Conservation (phyloP, 2,113 vertebrate species). For the Verasper variegatus region DNA sequence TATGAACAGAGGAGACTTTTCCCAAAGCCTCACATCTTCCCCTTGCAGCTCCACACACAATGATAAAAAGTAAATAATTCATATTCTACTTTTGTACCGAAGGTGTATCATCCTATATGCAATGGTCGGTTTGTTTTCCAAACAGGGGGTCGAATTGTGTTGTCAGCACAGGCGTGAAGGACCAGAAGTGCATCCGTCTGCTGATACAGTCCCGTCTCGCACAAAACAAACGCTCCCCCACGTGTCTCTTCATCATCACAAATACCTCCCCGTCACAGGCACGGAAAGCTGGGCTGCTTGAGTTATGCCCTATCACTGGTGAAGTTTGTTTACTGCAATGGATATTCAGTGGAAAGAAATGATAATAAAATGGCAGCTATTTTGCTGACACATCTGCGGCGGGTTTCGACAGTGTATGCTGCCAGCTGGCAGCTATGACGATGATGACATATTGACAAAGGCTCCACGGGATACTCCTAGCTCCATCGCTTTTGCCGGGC, state of each 20-base stretch:
- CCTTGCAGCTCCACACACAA: constrained; percentile 35
- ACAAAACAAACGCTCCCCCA: constrained; percentile 57
- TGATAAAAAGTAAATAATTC: constrained; percentile 66
- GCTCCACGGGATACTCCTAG: constrained; percentile 61
- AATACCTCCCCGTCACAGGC: constrained; percentile 47
- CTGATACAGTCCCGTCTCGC: constrained; percentile 25
- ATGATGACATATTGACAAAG: constrained; percentile 81
- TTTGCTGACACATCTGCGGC: constrained; percentile 75
- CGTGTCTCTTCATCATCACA: constrained; percentile 62
- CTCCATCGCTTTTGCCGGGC: constrained; percentile 58
- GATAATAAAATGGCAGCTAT: constrained; percentile 54
- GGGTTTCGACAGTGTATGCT: constrained; percentile 31
- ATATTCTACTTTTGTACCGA: constrained; percentile 54
- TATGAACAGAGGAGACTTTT: constrained; percentile 5
- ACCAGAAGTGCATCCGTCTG: constrained; percentile 58
- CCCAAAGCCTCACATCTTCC: constrained; percentile 34
- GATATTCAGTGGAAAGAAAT: constrained; percentile 54
- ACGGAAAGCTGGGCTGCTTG: constrained; percentile 40
- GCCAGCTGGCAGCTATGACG: constrained; percentile 73
- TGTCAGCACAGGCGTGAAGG: constrained; percentile 59
- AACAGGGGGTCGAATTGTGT: constrained; percentile 53
- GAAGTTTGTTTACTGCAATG: constrained; percentile 19
- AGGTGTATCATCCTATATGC: constrained; percentile 53
- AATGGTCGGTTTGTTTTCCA: constrained; percentile 54
- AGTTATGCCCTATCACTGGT: constrained; percentile 38